Percentiles rank a stretch among this genome's conserved stretches.
Conservation (phyloP, 2,797 vertebrate species). For the Syndactyla subalaris region DNA sequence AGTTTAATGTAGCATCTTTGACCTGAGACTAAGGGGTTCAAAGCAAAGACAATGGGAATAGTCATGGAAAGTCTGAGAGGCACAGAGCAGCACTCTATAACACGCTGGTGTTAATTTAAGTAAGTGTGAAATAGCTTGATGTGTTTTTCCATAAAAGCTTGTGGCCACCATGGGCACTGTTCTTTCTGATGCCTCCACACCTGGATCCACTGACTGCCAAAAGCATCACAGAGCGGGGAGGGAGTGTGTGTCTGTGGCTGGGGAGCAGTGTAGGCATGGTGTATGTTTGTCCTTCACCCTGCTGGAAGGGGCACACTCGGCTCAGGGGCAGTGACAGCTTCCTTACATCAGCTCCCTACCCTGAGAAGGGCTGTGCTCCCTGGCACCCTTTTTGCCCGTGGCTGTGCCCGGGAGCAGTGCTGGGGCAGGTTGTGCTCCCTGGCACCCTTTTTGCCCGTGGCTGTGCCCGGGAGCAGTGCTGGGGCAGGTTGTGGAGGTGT, state of each 20-base stretch:
- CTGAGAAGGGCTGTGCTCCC: not conserved
- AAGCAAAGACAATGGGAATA: not conserved
- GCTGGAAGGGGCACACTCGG: not conserved
- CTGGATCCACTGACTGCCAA: not conserved
- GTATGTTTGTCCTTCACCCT: not conserved
- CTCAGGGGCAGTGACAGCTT: not conserved
- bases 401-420: rapidly evolving
- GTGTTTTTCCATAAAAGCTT: not conserved
- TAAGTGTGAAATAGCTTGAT: not conserved
- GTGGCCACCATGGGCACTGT: rapidly evolving
- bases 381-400: not conserved
- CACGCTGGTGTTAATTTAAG: not conserved
- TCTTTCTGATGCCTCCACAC: not conserved
- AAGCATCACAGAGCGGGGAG: not conserved
- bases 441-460: too few species aligned
- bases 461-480: too few species aligned
- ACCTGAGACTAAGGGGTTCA: not conserved
- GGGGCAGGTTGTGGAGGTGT: too few species aligned
- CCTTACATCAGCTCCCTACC: not conserved
- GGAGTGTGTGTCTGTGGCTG: rapidly evolving
- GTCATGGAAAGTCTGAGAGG: not conserved
- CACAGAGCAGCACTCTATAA: not conserved
- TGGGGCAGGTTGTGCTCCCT: too few species aligned
- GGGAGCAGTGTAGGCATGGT: rapidly evolving
- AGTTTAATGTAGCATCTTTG: not conserved